Evolutionary conservation across 2,113 vertebrate species (phyloP), one percentile per base, ranked within the genome.

Genomic region (Agapornis roseicollis): DNA sequence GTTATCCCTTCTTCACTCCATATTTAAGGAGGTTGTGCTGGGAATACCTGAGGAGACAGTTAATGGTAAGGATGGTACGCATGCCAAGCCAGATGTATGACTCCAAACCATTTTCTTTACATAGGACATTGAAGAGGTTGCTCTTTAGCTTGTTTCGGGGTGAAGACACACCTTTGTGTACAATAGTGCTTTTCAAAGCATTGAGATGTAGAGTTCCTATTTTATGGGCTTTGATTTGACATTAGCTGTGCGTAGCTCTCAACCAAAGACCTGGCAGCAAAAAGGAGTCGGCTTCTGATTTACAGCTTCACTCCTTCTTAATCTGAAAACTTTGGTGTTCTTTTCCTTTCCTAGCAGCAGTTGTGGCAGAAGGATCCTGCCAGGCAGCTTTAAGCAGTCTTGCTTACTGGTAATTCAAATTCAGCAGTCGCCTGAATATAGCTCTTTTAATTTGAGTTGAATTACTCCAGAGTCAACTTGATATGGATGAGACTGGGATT

Each of bases 361-460:
- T 28, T 61, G n/a, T 47, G 44, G 52, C 49, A 91, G 74, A 61
- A 79, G 52, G 49, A 49, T 33, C 81, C 44, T 12, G 1, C 74
- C 44, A 55, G 41, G 44, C 44, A 80, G 29, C 87, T 94, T 89
- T 60, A 68, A 87, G 58, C 80, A 76, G 47, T 71, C 35, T 17
- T 84, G 53, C 27, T 72, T 80, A 80, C 58, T 50, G 16, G 73
- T 69, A 65, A 69, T 93, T 90, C 63, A 93, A 46, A 70, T 93
- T 65, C 74, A 70, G 58, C 58, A 65, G 49, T 52, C 77, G 41
- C 71, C 85, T 1, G 0, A 89, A 44, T 88, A 42, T 22, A 24
- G 42, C 73, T 85, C 91, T 76, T 94, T 85, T 58, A 53, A 81
- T 93, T 95, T 94, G 65, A 56, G 28, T 41, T 87, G 42, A 80